These are phyloP conservation scores for Coregonus suidteri DNA, from an alignment of 2,797 vertebrate genomes.

Conservation along the genomic window DNA sequence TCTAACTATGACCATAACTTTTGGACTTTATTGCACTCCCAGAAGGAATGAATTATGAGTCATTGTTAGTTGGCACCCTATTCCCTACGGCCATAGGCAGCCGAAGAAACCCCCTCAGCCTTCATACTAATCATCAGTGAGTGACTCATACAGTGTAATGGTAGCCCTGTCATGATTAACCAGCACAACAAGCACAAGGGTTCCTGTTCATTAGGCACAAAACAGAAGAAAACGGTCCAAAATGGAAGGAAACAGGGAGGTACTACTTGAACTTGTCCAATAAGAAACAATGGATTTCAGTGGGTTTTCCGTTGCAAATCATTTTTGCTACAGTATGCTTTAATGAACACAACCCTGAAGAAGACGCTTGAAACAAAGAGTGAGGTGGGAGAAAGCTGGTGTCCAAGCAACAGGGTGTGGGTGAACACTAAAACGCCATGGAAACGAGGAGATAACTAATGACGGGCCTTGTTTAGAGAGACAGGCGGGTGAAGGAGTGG, in stretches of 20 bases:
- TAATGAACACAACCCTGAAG: not conserved
- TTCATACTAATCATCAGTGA: constrained; percentile 31
- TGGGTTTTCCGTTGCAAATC: not conserved
- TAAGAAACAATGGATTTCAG: too few relatives aligned
- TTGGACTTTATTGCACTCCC: too few relatives aligned
- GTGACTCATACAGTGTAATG: constrained; percentile 49
- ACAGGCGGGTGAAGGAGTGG: constrained; percentile 43
- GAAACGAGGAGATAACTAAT: too few relatives aligned
- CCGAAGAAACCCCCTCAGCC: not conserved
- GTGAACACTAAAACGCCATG: constrained; percentile 3
- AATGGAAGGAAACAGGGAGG: not conserved
- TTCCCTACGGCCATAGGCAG: too few relatives aligned
- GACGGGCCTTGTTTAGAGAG: constrained; percentile 5
- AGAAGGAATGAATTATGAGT: too few relatives aligned
- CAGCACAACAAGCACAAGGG: not conserved
- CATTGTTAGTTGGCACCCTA: too few relatives aligned
- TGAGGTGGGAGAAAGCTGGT: constrained; percentile 40
- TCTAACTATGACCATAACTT: too few relatives aligned
- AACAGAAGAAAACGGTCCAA: constrained; percentile 35
- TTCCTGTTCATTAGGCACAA: constrained; percentile 1
- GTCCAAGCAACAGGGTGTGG: constrained; percentile 46
- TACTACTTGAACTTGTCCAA: not conserved
- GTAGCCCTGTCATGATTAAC: constrained; percentile 26
- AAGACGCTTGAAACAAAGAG: not conserved
- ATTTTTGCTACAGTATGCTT: not conserved